phyloP scores from a whole-genome alignment of 2,113 vertebrate species.

The Mus spicilegus region DNA sequence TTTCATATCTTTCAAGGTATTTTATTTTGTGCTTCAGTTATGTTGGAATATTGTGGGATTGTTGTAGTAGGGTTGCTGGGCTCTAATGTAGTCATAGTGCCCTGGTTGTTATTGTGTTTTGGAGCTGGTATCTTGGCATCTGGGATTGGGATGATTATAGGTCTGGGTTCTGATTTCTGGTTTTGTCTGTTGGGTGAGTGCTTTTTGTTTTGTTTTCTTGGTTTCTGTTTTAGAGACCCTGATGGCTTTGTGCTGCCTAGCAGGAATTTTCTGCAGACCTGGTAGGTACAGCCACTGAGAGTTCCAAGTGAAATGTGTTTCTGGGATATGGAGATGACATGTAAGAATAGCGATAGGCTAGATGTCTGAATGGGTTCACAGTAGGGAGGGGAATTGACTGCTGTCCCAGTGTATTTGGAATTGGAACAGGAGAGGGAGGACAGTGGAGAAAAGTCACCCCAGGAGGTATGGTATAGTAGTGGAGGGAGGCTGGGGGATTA shows the following conservation, averaged over 20 bases:
- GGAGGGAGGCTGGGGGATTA: not conserved
- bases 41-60: not conserved
- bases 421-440: not conserved
- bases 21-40: not conserved
- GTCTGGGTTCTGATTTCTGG: not conserved
- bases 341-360: not conserved
- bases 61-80: not conserved
- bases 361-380: not conserved
- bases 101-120: not conserved
- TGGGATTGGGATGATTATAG: not conserved
- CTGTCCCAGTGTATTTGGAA: not conserved
- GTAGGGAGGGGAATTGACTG: not conserved
- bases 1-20: not conserved
- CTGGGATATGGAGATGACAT: not conserved
- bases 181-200: not conserved
- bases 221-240: not conserved
- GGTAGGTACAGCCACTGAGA: not conserved
- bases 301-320: not conserved
- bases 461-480: not conserved
- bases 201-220: not conserved
- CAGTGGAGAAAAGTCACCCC: not conserved
- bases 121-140: not conserved
- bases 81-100: not conserved
- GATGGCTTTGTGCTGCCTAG: not conserved
- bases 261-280: not conserved